Evolutionary conservation across 2,888 invertebrate species (phyloP).

Genomic region (Cyrtodaria siliqua): DNA sequence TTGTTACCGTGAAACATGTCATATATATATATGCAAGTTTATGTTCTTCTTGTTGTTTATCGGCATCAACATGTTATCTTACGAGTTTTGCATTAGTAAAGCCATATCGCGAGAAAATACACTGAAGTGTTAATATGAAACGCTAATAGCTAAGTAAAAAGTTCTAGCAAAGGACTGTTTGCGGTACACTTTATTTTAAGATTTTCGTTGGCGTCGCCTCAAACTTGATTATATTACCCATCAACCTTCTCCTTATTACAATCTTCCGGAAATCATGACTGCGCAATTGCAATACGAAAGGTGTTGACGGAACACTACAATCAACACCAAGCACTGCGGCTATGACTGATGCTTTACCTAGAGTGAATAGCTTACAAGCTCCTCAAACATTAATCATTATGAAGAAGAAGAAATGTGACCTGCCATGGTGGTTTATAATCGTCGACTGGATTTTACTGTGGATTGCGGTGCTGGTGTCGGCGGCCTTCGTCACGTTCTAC

Average conservation of each 20-base stretch:
- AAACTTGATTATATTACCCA: conserved; percentile 86
- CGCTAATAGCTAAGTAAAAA: neutral
- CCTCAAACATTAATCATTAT: too few species aligned
- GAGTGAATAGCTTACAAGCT: conserved; percentile 43
- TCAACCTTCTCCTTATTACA: conserved; percentile 85
- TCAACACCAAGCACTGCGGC: conserved; percentile 57
- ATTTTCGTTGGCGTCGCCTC: conserved; percentile 86
- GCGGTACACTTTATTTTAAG: conserved; percentile 73
- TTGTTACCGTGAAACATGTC: too few species aligned
- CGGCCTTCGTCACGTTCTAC: conserved; percentile 86
- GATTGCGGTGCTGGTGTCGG: conserved; percentile 82
- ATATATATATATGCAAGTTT: too few species aligned
- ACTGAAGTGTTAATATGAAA: neutral
- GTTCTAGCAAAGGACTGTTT: too few species aligned
- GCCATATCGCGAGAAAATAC: neutral
- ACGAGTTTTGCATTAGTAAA: too few species aligned
- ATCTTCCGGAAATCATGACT: conserved; percentile 86
- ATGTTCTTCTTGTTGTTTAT: too few species aligned
- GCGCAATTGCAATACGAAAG: conserved; percentile 80
- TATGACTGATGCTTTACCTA: conserved; percentile 66
- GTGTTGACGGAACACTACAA: conserved; percentile 82
- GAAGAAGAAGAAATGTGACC: conserved; percentile 78
- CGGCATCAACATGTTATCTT: too few species aligned
- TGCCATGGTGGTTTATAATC: conserved; percentile 84
- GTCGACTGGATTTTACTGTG: conserved; percentile 86